Evolutionary conservation across 2,888 invertebrate species (phyloP).

Genomic region (Abrostola tripartita): DNA sequence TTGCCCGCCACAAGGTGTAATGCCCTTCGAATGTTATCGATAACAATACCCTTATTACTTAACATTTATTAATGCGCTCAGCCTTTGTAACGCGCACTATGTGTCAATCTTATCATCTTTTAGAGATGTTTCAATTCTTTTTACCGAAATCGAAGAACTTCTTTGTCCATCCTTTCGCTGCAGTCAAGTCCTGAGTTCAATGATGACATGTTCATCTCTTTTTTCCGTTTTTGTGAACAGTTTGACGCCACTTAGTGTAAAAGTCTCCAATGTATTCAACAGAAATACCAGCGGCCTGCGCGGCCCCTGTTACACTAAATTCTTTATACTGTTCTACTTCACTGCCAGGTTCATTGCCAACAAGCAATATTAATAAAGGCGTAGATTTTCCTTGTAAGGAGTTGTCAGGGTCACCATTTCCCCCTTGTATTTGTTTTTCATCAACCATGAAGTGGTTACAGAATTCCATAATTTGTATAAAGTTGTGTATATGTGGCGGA

Average conservation of each 20-base stretch:
- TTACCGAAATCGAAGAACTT: constrained; percentile 61
- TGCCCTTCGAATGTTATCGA: constrained; percentile 38
- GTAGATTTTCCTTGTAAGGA: constrained; percentile 75
- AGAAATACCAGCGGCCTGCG: constrained; percentile 93
- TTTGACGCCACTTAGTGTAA: constrained; percentile 95
- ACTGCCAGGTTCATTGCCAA: constrained; percentile 87
- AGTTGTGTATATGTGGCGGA: constrained; percentile 89
- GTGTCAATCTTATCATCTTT: constrained; percentile 56
- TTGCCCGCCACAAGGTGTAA: constrained; percentile 35
- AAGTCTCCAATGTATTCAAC: constrained; percentile 94
- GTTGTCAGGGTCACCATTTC: constrained; percentile 76
- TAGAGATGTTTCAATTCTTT: constrained; percentile 61
- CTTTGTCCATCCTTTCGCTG: constrained; percentile 65
- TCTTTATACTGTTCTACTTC: constrained; percentile 88
- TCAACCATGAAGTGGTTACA: constrained; percentile 91
- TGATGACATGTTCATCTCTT: constrained; percentile 79
- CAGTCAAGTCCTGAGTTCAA: constrained; percentile 69
- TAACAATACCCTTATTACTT: constrained; percentile 41
- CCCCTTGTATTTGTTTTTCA: constrained; percentile 74
- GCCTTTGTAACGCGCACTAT: constrained; percentile 34
- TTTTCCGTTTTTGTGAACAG: constrained; percentile 83
- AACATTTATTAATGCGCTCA: constrained; percentile 37
- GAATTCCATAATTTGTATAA: constrained; percentile 94
- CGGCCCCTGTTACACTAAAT: constrained; percentile 93
- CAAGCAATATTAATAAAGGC: constrained; percentile 92